Conservation (phyloP, 2,888 invertebrate species). For the Heteropelma amictum region DNA sequence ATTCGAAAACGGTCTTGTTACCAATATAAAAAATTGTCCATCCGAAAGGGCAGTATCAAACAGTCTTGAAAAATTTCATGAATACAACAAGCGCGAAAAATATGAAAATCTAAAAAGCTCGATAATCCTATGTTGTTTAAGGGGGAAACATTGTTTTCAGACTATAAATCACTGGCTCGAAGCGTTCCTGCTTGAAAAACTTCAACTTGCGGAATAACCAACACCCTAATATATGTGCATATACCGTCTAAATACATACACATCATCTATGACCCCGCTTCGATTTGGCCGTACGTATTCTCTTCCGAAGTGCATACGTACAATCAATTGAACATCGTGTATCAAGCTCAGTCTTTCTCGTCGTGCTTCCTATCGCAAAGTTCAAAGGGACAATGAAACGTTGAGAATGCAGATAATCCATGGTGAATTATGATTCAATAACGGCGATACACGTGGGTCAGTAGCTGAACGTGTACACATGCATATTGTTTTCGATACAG, state of each 20-base stretch:
- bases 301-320: conserved; percentile 24
- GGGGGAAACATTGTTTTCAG: no score
- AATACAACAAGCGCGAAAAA: no score
- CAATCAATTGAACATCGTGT: conserved; percentile 44
- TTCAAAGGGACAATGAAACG: conserved; percentile 37
- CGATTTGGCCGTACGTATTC: not conserved
- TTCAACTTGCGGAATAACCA: no score
- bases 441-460: not conserved
- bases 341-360: conserved; percentile 30
- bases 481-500: not conserved
- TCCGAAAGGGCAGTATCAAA: no score
- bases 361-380: conserved; percentile 41
- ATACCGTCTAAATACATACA: not conserved
- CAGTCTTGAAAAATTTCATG: no score
- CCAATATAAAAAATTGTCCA: no score
- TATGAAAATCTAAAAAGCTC: no score
- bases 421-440: conserved; percentile 29
- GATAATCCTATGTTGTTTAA: no score
- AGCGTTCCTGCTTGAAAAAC: no score
- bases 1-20: no score
- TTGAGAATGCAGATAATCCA: conserved; percentile 32
- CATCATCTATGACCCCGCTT: not conserved
- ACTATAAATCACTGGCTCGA: no score
- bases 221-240: no score
- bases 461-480: not conserved